phyloP scores from a whole-genome alignment of 2,797 vertebrate genomes.

The Mareca penelope region DNA sequence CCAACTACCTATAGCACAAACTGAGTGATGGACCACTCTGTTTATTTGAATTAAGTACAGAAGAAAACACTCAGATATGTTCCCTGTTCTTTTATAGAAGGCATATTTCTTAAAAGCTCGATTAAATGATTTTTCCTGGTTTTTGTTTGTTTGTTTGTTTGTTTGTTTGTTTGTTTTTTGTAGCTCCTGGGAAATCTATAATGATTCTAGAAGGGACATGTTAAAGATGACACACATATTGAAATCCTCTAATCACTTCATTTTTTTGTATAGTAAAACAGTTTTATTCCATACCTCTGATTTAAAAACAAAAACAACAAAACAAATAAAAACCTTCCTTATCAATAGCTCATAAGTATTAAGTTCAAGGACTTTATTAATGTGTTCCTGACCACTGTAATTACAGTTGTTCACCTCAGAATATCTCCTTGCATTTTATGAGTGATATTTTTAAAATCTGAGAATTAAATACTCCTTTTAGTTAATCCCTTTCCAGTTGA shows the following conservation, averaged over 20 bases:
- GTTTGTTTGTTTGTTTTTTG: background rate
- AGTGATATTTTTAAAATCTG: background rate
- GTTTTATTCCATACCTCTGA: background rate
- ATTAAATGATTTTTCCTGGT: background rate
- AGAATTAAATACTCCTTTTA: background rate
- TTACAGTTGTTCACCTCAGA: background rate
- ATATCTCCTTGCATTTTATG: background rate
- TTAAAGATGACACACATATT: background rate
- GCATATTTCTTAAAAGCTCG: background rate
- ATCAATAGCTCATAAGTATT: background rate
- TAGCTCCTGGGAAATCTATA: background rate
- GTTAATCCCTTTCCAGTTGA: conserved; percentile 11
- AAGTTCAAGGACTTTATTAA: background rate
- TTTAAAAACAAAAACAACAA: background rate
- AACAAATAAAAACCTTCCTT: background rate
- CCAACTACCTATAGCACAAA: background rate
- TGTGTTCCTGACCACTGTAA: background rate
- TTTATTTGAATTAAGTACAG: background rate
- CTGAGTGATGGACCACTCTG: accelerated
- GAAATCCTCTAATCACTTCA: background rate
- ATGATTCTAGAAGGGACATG: background rate
- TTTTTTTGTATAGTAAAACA: background rate
- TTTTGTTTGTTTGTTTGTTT: background rate
- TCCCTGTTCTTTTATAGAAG: background rate
- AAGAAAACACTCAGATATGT: background rate